Evolutionary conservation across 1,140 invertebrate genomes (phyloP).

Genomic region (Drosophila gunungcola): DNA sequence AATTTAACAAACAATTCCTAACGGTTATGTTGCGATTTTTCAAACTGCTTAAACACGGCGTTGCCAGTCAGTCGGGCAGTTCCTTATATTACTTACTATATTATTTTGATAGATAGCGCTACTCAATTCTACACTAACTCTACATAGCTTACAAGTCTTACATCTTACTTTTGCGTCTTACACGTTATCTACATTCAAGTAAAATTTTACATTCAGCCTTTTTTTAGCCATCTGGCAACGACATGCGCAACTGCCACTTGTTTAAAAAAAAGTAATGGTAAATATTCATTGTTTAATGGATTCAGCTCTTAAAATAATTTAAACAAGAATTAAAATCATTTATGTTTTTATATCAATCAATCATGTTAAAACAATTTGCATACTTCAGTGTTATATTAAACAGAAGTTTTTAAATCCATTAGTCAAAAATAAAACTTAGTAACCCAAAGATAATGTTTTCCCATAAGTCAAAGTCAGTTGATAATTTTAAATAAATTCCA

Average conservation of each 20-base stretch:
- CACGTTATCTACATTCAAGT: background rate
- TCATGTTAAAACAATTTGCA: too few relatives aligned
- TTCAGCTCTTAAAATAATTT: too few relatives aligned
- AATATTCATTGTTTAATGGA: too few relatives aligned
- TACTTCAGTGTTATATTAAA: too few relatives aligned
- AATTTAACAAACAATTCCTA: too few relatives aligned
- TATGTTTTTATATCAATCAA: too few relatives aligned
- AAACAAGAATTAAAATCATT: too few relatives aligned
- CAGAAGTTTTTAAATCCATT: too few relatives aligned
- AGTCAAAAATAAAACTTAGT: too few relatives aligned
- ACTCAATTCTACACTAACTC: background rate
- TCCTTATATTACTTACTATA: too few relatives aligned
- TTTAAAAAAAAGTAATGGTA: too few relatives aligned
- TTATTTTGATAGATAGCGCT: background rate
- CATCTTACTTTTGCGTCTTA: background rate
- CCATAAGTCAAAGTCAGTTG: background rate
- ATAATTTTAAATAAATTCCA: slow-evolving; percentile 42
- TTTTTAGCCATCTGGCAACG: background rate
- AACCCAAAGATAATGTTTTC: background rate
- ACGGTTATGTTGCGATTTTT: too few relatives aligned
- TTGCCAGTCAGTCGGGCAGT: background rate
- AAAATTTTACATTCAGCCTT: background rate
- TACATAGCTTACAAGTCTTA: background rate
- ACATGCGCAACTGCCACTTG: background rate
- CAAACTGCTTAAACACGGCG: background rate